A percentile compares a stretch with the other conserved stretches of the same genome.
Conservation (phyloP, 1,140 invertebrate species). For the Vanessa atalanta region DNA sequence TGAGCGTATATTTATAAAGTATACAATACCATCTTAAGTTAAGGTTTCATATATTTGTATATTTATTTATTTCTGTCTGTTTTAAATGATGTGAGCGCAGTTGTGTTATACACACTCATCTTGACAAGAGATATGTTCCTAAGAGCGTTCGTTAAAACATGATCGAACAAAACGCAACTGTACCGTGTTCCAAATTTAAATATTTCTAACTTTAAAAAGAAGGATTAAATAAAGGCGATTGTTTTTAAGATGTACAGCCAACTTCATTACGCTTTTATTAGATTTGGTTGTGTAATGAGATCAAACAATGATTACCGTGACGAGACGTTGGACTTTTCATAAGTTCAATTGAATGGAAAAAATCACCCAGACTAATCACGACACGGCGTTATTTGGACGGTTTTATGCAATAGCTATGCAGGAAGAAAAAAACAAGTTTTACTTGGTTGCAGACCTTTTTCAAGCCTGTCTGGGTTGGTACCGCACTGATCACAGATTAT, state of each 20-base stretch:
- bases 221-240: not conserved
- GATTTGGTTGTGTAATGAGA: conserved; percentile 56
- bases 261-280: conserved; percentile 37
- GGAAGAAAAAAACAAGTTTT: too few species aligned
- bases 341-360: conserved; percentile 73
- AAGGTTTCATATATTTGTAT: too few species aligned
- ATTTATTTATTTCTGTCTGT: too few species aligned
- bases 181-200: not conserved
- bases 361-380: conserved; percentile 66
- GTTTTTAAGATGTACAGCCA: conserved; percentile 19
- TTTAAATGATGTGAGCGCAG: too few species aligned
- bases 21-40: too few species aligned
- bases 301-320: conserved; percentile 64
- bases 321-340: conserved; percentile 54
- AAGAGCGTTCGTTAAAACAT: too few species aligned
- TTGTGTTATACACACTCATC: too few species aligned
- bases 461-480: too few species aligned
- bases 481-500: too few species aligned
- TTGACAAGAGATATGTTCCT: too few species aligned
- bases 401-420: conserved; percentile 30
- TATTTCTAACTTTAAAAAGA: not conserved
- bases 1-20: too few species aligned
- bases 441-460: too few species aligned
- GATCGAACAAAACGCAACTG: not conserved
- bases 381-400: conserved; percentile 45